Percentiles rank a stretch among this genome's conserved stretches.
These are phyloP conservation scores for Bibio marci DNA, from an alignment of 2,888 invertebrate genomes.

Conservation along the genomic window DNA sequence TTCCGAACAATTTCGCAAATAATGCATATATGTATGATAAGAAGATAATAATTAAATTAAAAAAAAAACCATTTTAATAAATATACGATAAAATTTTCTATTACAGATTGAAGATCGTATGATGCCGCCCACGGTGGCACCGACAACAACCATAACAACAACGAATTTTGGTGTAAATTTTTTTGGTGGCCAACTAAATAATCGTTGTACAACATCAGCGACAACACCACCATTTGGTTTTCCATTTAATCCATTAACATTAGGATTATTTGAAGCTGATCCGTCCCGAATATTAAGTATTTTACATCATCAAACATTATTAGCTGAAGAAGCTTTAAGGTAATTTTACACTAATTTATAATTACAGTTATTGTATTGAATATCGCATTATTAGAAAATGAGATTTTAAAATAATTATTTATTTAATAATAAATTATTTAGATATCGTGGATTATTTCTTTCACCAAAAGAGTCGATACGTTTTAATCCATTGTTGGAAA, in stretches of 20 bases:
- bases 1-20: no score
- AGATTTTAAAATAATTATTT: neutral
- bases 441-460: constrained; percentile 24
- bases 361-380: neutral
- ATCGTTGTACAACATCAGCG: constrained; percentile 7
- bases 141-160: no score
- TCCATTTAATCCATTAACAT: constrained; percentile 32
- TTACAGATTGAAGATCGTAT: no score
- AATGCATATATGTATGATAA: no score
- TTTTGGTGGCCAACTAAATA: no score
- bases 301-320: constrained; percentile 32
- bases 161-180: no score
- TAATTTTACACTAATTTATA: constrained; percentile 11
- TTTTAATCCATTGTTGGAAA: constrained; percentile 25
- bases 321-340: constrained; percentile 30
- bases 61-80: no score
- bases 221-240: constrained; percentile 22
- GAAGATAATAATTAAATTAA: no score
- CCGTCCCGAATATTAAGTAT: constrained; percentile 37
- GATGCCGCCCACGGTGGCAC: no score
- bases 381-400: neutral
- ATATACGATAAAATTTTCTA: no score
- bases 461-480: constrained; percentile 25
- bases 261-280: constrained; percentile 30
- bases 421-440: constrained; percentile 8